These are phyloP conservation scores for Drosophila mettleri DNA, from an alignment of 2,888 invertebrate species.

Conservation along the genomic window DNA sequence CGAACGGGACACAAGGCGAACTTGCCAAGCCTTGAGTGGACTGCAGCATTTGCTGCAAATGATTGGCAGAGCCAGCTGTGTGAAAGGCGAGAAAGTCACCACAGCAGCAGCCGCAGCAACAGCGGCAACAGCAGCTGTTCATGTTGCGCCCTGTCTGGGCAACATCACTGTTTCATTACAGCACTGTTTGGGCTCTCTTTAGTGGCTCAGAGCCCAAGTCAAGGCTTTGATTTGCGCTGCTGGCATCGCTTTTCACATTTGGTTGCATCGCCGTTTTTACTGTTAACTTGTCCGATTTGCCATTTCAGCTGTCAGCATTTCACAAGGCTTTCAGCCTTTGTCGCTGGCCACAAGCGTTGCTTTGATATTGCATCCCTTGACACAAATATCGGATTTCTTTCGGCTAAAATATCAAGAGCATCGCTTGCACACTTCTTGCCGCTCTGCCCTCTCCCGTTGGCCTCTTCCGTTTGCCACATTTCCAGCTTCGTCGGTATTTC, in stretches of 20 bases:
- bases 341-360: slow-evolving; percentile 65
- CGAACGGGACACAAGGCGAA: slow-evolving; percentile 15
- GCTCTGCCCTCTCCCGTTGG: slow-evolving; percentile 13
- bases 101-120: slow-evolving; percentile 40
- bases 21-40: slow-evolving; percentile 41
- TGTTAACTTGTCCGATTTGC: slow-evolving; percentile 69
- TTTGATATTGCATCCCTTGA: slow-evolving; percentile 79
- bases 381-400: slow-evolving; percentile 76
- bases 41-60: slow-evolving; percentile 40
- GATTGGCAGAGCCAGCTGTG: slow-evolving; percentile 15
- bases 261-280: slow-evolving; percentile 18
- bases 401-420: slow-evolving; percentile 48
- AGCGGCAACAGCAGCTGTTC: slow-evolving; percentile 60
- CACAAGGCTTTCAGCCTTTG: slow-evolving; percentile 45
- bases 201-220: slow-evolving; percentile 28
- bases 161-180: slow-evolving; percentile 27
- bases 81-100: slow-evolving; percentile 73
- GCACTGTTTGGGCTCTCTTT: slow-evolving; percentile 13
- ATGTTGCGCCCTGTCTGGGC: slow-evolving; percentile 30
- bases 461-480: slow-evolving; percentile 42
- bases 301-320: slow-evolving; percentile 70
- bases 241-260: slow-evolving; percentile 37
- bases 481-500: slow-evolving; percentile 24
- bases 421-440: slow-evolving; percentile 35
- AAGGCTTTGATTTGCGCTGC: slow-evolving; percentile 50